Percentiles rank a stretch among this genome's conserved stretches.
phyloP scores from a whole-genome alignment of 2,797 vertebrate species.

The Triplophysa yarkandensis region DNA sequence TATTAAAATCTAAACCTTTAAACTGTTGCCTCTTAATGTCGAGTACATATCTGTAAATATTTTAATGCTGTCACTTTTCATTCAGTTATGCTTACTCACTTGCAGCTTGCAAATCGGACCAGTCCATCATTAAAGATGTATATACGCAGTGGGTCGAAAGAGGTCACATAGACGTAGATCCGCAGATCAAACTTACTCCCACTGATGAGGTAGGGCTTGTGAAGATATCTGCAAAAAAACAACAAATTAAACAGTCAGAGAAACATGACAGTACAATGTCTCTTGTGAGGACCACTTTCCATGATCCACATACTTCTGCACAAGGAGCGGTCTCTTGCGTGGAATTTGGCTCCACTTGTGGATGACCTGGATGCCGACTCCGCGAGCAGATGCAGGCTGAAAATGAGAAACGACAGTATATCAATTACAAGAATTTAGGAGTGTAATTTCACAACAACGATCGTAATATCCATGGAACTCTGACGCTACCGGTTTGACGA shows the following conservation, averaged over 20 bases:
- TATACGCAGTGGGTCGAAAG: conserved; percentile 90
- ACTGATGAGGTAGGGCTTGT: conserved; percentile 97
- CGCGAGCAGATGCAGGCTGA: conserved; percentile 95
- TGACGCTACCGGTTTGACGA: conserved; percentile 88
- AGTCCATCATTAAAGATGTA: conserved; percentile 96
- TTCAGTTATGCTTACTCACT: conserved; percentile 75
- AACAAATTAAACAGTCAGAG: not conserved
- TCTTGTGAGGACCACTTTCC: not conserved
- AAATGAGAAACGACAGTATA: not conserved
- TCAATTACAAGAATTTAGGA: not conserved
- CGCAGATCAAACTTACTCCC: conserved; percentile 97
- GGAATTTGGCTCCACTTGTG: conserved; percentile 98
- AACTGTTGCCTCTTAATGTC: not conserved
- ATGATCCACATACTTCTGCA: conserved; percentile 81
- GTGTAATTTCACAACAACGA: not conserved
- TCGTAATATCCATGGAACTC: not conserved
- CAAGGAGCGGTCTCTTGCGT: conserved; percentile 90
- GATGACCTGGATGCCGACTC: conserved; percentile 95
- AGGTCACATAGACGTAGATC: conserved; percentile 95
- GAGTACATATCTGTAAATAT: not conserved
- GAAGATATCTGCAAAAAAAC: conserved; percentile 81
- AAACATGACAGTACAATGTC: not conserved
- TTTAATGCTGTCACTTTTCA: not conserved
- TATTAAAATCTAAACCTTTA: not conserved
- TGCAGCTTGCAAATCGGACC: conserved; percentile 98